A percentile compares a stretch with the other conserved stretches of the same genome.
These are phyloP conservation scores for Invenusta paracnida DNA, from an alignment of 2,888 invertebrate genomes.

Conservation along the genomic window DNA sequence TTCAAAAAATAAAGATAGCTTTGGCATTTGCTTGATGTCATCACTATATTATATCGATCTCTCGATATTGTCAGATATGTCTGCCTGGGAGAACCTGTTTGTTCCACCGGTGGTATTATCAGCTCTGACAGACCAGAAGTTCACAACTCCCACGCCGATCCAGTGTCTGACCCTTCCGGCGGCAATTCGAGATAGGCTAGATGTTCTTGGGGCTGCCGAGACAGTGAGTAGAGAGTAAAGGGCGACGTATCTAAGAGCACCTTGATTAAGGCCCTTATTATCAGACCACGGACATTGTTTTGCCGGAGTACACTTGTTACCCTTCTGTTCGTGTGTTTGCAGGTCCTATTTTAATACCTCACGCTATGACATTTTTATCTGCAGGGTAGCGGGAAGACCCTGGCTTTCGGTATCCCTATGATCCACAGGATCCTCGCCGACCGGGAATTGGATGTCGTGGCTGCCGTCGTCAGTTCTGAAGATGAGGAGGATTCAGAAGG, in stretches of 20 bases:
- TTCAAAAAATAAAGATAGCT: too few species aligned
- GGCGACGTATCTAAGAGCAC: background rate
- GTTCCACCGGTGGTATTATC: conserved; percentile 70
- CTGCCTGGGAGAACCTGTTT: conserved; percentile 61
- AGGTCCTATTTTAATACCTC: too few species aligned
- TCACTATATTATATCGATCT: too few species aligned
- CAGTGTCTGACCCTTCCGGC: conserved; percentile 64
- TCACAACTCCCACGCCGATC: conserved; percentile 79
- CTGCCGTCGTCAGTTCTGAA: conserved; percentile 44
- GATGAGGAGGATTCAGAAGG: conserved; percentile 44
- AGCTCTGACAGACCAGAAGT: conserved; percentile 73
- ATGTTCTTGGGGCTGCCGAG: conserved; percentile 95
- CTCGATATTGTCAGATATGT: too few species aligned
- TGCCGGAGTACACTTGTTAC: too few species aligned
- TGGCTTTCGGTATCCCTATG: conserved; percentile 93
- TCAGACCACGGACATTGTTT: too few species aligned
- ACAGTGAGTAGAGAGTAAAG: conserved; percentile 64
- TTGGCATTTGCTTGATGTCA: too few species aligned
- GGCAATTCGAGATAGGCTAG: conserved; percentile 69
- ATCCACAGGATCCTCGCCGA: conserved; percentile 71
- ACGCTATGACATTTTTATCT: too few species aligned
- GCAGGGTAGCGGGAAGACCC: conserved; percentile 91
- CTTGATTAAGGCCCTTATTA: too few species aligned
- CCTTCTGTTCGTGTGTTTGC: too few species aligned
- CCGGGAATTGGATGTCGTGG: conserved; percentile 44